Conservation (phyloP, 2,113 vertebrate species). For the Aphelocoma coerulescens region DNA sequence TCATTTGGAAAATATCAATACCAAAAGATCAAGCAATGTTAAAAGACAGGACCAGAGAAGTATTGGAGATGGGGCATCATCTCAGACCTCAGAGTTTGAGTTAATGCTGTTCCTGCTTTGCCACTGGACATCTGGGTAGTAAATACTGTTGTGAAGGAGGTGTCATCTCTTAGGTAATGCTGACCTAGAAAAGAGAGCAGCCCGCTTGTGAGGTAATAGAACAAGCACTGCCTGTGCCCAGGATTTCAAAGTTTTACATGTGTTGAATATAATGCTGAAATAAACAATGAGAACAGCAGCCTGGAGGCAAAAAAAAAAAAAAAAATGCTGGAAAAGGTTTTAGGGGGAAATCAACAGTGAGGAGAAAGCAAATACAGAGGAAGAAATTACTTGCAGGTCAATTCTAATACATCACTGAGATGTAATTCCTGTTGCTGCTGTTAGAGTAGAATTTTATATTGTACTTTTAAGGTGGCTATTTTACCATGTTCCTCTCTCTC, state of each 20-base stretch:
- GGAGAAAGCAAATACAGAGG: neutral
- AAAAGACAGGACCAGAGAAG: neutral
- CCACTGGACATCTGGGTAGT: neutral
- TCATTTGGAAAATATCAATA: neutral
- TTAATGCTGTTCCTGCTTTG: neutral
- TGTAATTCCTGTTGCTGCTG: neutral
- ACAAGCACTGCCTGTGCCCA: fast-evolving
- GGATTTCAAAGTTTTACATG: neutral
- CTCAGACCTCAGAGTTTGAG: neutral
- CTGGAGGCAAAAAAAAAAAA: neutral
- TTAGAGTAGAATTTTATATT: neutral
- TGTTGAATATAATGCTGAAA: neutral
- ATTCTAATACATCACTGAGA: neutral
- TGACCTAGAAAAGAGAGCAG: neutral
- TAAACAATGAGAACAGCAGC: neutral
- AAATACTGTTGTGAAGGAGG: neutral
- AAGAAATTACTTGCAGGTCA: neutral
- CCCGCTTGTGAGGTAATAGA: neutral
- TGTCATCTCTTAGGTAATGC: neutral
- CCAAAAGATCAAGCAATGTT: neutral
- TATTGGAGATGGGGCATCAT: neutral
- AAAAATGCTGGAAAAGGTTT: neutral
- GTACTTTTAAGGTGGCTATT: neutral
- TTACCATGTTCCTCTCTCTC: neutral
- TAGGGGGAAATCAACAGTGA: neutral